Conservation (phyloP, 2,797 vertebrate genomes). For the Chaunax sp. region DNA sequence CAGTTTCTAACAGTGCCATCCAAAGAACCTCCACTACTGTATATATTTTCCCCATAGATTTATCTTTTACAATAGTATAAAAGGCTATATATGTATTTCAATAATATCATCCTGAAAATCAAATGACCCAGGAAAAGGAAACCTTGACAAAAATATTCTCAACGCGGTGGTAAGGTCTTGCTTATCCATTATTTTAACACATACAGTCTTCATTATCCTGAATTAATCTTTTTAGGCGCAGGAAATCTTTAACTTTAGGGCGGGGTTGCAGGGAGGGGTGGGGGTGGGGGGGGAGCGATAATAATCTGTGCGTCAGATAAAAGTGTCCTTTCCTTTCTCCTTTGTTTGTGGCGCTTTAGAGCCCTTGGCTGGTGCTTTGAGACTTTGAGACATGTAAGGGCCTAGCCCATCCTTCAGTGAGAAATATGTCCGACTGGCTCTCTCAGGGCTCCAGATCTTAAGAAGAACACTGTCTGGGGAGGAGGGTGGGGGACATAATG, state of each 20-base stretch:
- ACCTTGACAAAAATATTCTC: slow-evolving; percentile 69
- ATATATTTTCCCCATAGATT: slow-evolving; percentile 68
- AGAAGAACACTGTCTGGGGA: slow-evolving; percentile 73
- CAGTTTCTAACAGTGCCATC: slow-evolving; percentile 57
- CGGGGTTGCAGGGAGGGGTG: slow-evolving; percentile 50
- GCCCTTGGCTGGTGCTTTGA: slow-evolving; percentile 74
- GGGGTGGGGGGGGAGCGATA: slow-evolving; percentile 55
- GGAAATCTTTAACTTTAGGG: slow-evolving; percentile 66
- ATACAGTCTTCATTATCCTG: slow-evolving; percentile 55
- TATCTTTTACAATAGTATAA: slow-evolving; percentile 73
- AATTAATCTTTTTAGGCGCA: slow-evolving; percentile 66
- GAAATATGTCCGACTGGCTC: slow-evolving; percentile 63
- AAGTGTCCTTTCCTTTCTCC: slow-evolving; percentile 75
- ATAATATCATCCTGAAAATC: slow-evolving; percentile 58
- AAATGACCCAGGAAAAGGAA: slow-evolving; percentile 51
- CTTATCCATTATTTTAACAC: slow-evolving; percentile 3
- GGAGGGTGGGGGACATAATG: slow-evolving; percentile 72
- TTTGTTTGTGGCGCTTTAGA: slow-evolving; percentile 74
- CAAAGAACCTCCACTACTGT: slow-evolving; percentile 56
- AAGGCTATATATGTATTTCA: slow-evolving; percentile 61
- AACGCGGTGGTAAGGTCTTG: slow-evolving; percentile 49
- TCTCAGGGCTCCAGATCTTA: slow-evolving; percentile 79
- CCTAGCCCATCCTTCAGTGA: slow-evolving; percentile 73
- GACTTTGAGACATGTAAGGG: slow-evolving; percentile 63
- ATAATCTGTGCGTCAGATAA: slow-evolving; percentile 76